These are phyloP conservation scores for Acanthacorydalis orientalis DNA, from an alignment of 2,888 invertebrate species.

Conservation along the genomic window DNA sequence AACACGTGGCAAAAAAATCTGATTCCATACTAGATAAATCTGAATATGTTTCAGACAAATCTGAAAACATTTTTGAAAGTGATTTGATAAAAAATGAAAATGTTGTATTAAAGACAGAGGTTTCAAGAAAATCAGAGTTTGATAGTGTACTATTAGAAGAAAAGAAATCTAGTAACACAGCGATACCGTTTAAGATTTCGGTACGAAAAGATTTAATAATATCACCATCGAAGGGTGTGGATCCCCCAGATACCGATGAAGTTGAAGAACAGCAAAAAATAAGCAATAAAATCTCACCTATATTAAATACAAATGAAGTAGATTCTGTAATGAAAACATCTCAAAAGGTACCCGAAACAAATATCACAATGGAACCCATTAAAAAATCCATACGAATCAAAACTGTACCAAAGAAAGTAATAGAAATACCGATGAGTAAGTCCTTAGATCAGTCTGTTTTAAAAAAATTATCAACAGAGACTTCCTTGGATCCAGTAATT, in stretches of 20 bases:
- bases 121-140: neutral
- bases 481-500: no score
- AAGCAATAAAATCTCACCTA: constrained; percentile 5
- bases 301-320: constrained; percentile 2
- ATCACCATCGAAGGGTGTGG: no score
- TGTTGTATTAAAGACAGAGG: neutral
- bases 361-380: neutral
- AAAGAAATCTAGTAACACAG: neutral
- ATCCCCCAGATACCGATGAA: neutral
- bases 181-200: no score
- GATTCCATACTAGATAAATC: no score
- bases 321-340: neutral
- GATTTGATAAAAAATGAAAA: constrained; percentile 8
- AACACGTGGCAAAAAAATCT: no score
- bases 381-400: constrained; percentile 1
- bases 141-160: constrained; percentile 4
- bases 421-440: constrained; percentile 12
- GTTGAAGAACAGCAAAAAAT: constrained; percentile 6
- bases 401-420: constrained; percentile 8
- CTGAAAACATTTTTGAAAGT: constrained; percentile 8
- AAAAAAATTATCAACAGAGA: no score
- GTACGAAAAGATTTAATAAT: no score
- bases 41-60: no score
- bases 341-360: neutral
- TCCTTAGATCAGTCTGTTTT: neutral